These are phyloP conservation scores for Amazona finschi DNA, from an alignment of 2,797 vertebrate species.

Conservation along the genomic window DNA sequence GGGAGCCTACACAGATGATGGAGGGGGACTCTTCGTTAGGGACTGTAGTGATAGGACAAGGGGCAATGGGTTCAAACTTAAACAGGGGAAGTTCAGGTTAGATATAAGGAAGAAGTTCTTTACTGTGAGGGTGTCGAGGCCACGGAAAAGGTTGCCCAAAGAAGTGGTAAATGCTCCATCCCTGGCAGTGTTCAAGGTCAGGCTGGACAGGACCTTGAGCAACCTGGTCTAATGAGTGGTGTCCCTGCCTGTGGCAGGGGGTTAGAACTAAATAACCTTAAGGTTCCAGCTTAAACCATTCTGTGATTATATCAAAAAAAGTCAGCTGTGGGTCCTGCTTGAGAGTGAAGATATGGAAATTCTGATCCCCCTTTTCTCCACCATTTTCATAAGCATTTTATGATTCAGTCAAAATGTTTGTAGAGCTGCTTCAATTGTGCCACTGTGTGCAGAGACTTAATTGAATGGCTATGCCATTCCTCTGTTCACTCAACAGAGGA, in stretches of 20 bases:
- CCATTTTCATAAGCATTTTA: neutral
- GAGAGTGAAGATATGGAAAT: neutral
- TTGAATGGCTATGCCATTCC: neutral
- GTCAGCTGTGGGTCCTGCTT: neutral
- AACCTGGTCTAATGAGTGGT: neutral
- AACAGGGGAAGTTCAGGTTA: neutral
- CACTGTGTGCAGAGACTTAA: neutral
- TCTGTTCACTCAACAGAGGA: neutral
- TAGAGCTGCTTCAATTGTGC: neutral
- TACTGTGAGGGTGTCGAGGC: neutral
- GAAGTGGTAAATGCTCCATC: neutral
- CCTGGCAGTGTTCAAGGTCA: neutral
- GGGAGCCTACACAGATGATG: neutral
- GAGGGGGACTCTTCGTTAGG: neutral
- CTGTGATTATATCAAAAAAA: neutral
- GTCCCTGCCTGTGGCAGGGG: neutral
- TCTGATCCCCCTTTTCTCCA: neutral
- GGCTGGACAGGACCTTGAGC: neutral
- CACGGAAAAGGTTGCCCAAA: neutral
- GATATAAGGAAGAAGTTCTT: neutral
- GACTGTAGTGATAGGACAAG: neutral
- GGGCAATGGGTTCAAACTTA: neutral
- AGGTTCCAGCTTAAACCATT: neutral
- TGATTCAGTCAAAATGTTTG: neutral
- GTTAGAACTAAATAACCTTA: neutral